Evolutionary conservation across 2,797 vertebrate species (phyloP), one percentile per base, ranked within the genome.

Genomic region (Macropodus opercularis): DNA sequence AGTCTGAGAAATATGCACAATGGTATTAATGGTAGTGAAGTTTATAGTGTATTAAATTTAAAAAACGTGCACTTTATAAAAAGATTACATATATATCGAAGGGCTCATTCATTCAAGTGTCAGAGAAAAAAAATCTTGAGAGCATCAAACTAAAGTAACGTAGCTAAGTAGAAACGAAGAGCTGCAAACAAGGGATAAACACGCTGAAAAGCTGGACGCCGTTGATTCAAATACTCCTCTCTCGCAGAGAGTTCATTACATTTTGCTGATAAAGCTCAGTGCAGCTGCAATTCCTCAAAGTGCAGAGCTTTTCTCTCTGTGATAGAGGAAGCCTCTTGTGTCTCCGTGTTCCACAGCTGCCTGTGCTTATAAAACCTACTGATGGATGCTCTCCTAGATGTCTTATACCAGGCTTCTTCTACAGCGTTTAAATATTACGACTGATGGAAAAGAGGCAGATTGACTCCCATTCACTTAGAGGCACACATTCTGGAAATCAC

Each of bases 21-120:
- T 77, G 69, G 78, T n/a, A n/a, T 75, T 79, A 79, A 79, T 82
- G 62, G 38, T 43, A 59, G 49, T n/a, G n/a, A n/a, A n/a, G n/a
- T n/a, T n/a, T n/a, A n/a, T n/a, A n/a, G n/a, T n/a, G n/a, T n/a
- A 70, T 78, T 74, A 63, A 2, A 68, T 64, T 76, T 42, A 34
- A 51, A 69, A 69, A 56, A 64, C 41, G 17, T 47, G 19, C 34
- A 62, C 58, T 48, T 70, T 29, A 32, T 13, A 39, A 61, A 70
- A 59, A 54, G 35, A 17, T 63, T 63, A 66, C 53, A 49, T n/a
- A n/a, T n/a, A n/a, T n/a, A n/a, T n/a, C n/a, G n/a, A n/a, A n/a
- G 59, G 65, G 69, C 53, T 66, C 63, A 77, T 60, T 58, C 58
- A 13, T 35, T 43, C 41, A 75, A 50, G 66, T 73, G 50, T 64